Evolutionary conservation across 2,113 vertebrate genomes (phyloP).

Genomic region (Microtus ochrogaster): DNA sequence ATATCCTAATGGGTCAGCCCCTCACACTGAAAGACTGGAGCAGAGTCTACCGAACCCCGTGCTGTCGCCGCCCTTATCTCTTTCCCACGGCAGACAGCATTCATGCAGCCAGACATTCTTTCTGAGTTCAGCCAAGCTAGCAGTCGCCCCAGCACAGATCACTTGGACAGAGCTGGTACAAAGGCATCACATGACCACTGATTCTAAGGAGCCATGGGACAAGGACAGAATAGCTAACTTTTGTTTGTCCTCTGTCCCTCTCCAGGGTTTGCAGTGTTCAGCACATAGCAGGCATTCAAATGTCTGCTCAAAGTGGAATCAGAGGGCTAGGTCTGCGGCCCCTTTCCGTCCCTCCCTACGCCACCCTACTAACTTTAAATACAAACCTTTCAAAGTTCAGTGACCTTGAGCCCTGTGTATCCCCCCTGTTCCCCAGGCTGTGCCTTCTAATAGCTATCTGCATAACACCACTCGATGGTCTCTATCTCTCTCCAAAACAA

Average conservation of each 20-base stretch:
- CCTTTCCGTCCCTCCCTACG: not conserved
- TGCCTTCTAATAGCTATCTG: not conserved
- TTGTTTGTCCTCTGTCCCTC: not conserved
- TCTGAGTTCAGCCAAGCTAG: constrained; percentile 32
- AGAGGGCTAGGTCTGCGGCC: not conserved
- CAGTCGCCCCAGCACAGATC: constrained; percentile 1
- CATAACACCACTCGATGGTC: not conserved
- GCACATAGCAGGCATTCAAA: not conserved
- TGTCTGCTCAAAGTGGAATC: not conserved
- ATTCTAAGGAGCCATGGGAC: not conserved
- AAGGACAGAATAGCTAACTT: not conserved
- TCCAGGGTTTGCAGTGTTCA: not conserved
- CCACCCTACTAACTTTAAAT: not conserved
- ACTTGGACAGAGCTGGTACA: not conserved
- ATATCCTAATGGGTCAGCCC: not conserved
- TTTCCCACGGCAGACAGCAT: constrained; percentile 11
- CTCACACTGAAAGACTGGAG: not conserved
- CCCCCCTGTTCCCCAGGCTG: not conserved
- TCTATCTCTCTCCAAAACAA: constrained; percentile 33
- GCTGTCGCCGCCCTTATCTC: not conserved
- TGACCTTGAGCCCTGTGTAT: not conserved
- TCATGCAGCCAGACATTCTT: constrained; percentile 20
- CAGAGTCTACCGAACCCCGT: not conserved
- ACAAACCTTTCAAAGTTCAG: constrained; percentile 42
- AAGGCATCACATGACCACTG: not conserved